A percentile compares a stretch with the other conserved stretches of the same genome.
phyloP scores from a whole-genome alignment of 1,140 invertebrate species.

The Saccostrea glomerata region DNA sequence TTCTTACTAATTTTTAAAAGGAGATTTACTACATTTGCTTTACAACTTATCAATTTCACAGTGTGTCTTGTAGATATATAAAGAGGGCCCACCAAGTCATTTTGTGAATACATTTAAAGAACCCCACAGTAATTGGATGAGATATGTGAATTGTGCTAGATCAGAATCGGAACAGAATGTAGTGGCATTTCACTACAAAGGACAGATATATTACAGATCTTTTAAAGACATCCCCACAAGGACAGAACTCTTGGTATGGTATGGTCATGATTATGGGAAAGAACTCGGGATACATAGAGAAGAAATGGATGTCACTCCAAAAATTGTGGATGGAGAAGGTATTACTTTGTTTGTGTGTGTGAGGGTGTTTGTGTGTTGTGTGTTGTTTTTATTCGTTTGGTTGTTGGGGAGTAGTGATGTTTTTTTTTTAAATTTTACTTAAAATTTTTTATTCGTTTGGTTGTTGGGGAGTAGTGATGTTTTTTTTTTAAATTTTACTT shows the following conservation, averaged over 20 bases:
- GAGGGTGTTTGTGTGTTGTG: no score
- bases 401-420: no score
- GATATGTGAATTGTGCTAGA: conserved; percentile 83
- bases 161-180: conserved; percentile 81
- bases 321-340: conserved; percentile 56
- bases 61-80: conserved; percentile 58
- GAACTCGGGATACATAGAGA: conserved; percentile 51
- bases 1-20: no score
- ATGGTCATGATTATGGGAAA: conserved; percentile 59
- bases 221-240: conserved; percentile 66
- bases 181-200: conserved; percentile 82
- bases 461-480: no score
- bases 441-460: no score
- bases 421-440: no score
- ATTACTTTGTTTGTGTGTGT: no score
- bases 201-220: conserved; percentile 54
- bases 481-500: no score
- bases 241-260: conserved; percentile 82
- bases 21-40: no score
- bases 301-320: conserved; percentile 41
- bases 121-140: conserved; percentile 82
- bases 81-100: conserved; percentile 67
- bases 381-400: no score
- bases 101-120: conserved; percentile 80
- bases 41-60: no score